Base-by-base conservation (phyloP, 2,797 vertebrate genomes). In the Epinephelus awoara region DNA sequence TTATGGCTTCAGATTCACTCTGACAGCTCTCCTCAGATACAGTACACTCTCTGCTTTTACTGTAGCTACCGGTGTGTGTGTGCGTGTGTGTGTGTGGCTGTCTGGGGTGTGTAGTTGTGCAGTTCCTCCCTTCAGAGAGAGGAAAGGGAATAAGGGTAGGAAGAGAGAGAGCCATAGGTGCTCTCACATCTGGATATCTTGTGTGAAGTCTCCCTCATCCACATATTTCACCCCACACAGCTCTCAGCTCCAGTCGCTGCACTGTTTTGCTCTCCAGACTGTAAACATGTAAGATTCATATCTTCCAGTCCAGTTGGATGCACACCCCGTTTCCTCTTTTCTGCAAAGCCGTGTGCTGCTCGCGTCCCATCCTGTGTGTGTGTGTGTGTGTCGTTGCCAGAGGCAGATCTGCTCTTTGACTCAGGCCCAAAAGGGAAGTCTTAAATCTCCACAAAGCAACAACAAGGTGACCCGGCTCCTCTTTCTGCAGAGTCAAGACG, bases 401-500 rank as follows among this genome's bases (percentile, higher is more conserved):
- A 81, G 82, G 83, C 83, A 83, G 85, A 77, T 85, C 88, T 92
- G 88, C 65, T 90, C 84, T 88, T 85, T 90, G 83, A 94, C 84
- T 92, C 82, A 56, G 71, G 67, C 79, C 84, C 85, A 87, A 63
- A 90, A 85, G 91, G 85, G 89, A 93, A 93, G 85, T 90, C 89
- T 94, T 90, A 92, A 90, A 92, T 92, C 92, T 85, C 79, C 67
- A 73, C 59, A 84, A 69, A 84, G 80, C 77, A 77, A 73, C 80
- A 85, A 74, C 82, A 44, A 73, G 72, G 81, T 83, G 89, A 92
- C 79, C 74, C 75, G 63, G 25, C 44, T 67, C 76, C 65, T 79
- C 82, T 80, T 75, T 64, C 47, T 23, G 69, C 70, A 72, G 54
- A 56, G 56, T 65, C 67, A 69, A 80, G 61, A 81, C 83, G 67